These are phyloP conservation scores for Hirtodrosophila cameraria DNA, from an alignment of 2,888 invertebrate species.

Conservation along the genomic window DNA sequence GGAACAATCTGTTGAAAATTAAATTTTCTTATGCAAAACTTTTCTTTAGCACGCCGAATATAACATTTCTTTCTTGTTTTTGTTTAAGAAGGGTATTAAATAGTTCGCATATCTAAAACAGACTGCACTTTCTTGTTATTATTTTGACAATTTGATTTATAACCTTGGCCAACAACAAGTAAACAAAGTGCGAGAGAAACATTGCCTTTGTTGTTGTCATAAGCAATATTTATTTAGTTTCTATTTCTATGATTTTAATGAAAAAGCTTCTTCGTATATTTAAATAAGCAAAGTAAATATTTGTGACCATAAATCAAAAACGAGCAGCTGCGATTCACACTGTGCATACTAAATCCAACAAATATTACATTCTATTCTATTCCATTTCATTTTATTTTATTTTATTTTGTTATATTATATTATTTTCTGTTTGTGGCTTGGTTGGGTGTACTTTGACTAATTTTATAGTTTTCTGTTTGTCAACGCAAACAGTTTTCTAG, in stretches of 20 bases:
- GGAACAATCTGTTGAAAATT: too few species aligned
- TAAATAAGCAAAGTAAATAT: constrained; percentile 55
- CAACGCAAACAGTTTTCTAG: constrained; percentile 5
- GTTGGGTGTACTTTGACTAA: constrained; percentile 18
- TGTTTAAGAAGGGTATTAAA: constrained; percentile 11
- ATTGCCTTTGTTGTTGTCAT: constrained; percentile 48
- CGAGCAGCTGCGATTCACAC: constrained; percentile 49
- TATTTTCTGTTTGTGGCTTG: neutral
- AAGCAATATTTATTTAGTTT: constrained; percentile 62
- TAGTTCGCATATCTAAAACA: neutral
- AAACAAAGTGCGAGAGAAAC: constrained; percentile 44
- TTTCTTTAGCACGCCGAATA: too few species aligned
- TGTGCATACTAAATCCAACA: constrained; percentile 32
- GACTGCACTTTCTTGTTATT: constrained; percentile 15
- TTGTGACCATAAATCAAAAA: constrained; percentile 55
- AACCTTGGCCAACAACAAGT: constrained; percentile 58
- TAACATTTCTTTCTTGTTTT: too few species aligned
- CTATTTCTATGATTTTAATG: constrained; percentile 62
- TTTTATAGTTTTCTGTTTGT: constrained; percentile 17
- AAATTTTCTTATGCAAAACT: too few species aligned
- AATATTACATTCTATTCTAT: constrained; percentile 22
- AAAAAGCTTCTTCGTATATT: constrained; percentile 55
- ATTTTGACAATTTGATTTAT: constrained; percentile 60
- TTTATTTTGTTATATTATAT: constrained; percentile 3
- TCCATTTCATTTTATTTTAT: constrained; percentile 10